Base-by-base conservation (phyloP, 1,140 invertebrate genomes). In the Drosophila pseudoobscura region DNA sequence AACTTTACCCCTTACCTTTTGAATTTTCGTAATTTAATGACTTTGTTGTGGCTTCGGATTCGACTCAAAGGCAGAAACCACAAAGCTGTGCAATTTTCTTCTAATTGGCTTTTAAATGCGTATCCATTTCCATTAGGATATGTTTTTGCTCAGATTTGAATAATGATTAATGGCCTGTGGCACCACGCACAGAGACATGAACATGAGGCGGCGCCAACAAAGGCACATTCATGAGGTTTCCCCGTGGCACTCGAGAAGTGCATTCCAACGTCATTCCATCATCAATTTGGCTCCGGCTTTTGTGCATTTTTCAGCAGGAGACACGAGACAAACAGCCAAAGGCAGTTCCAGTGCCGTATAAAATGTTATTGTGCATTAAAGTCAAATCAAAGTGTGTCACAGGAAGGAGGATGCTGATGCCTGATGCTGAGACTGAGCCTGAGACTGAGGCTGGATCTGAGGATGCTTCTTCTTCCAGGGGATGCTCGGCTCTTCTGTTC, bases 351-450 rank as follows among this genome's bases (percentile, higher is more conserved):
- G 35, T 50, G 45, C 50, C 31, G 49, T 41, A 71, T 61, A 64
- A 75, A 75, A 79, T 87, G 78, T 51, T 75, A 75, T 87, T 87
- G 83, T 87, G 83, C 83, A 87, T 87, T 87, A 87, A 88, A 88
- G 83, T 88, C 83, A 75, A 78, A 88, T 87, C 75, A 87, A 76
- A 87, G 78, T 78, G 75, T 72, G 62, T 75, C 52, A 66, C 82
- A 63, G 61, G 35, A 44, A 11, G 45, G 55, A 68, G 56, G 55
- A 61, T 15, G 41, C 44, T 13, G 11, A 17, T 26, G 49, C 46
- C 45, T 9, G 11, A 24, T 41, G 15, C 6, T 22, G 22, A 15
- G 24, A 26, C 53, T 39, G 26, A 29, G 24, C 13, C 46, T 17
- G 26, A 29, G 29, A 17, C 46, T 17, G 11, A 17, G 31, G n/a